Conservation (phyloP, 2,888 invertebrate genomes). For the Orthosia cruda region DNA sequence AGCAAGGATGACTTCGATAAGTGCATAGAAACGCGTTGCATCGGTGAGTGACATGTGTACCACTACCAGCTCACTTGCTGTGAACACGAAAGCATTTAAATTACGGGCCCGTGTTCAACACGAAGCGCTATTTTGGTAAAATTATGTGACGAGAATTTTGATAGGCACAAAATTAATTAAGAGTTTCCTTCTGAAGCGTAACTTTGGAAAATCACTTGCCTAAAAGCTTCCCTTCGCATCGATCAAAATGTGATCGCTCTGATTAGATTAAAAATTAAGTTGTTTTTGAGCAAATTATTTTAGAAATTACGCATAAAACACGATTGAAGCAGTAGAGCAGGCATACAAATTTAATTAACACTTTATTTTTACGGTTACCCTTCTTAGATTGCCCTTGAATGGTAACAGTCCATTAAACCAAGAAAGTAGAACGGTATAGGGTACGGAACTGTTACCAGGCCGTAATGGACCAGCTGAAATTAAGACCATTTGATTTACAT, state of each 20-base stretch:
- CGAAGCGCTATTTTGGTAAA: slow-evolving; percentile 29
- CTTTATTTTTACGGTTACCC: slow-evolving; percentile 18
- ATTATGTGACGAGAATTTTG: slow-evolving; percentile 30
- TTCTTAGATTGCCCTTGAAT: slow-evolving; percentile 10
- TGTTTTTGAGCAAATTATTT: background rate
- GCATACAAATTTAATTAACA: slow-evolving; percentile 8
- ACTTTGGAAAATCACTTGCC: slow-evolving; percentile 42
- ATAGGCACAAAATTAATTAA: slow-evolving; percentile 45
- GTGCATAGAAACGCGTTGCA: slow-evolving; percentile 70
- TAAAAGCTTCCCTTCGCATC: slow-evolving; percentile 15
- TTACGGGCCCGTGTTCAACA: slow-evolving; percentile 32
- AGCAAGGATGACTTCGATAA: slow-evolving; percentile 54
- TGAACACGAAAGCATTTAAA: slow-evolving; percentile 58
- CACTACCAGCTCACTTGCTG: slow-evolving; percentile 57
- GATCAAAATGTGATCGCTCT: slow-evolving; percentile 24
- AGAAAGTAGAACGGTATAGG: slow-evolving; percentile 39
- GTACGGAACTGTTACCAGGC: slow-evolving; percentile 2
- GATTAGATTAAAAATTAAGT: slow-evolving; percentile 11
- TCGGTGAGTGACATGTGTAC: slow-evolving; percentile 76
- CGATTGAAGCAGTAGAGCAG: background rate
- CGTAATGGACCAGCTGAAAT: slow-evolving; percentile 40
- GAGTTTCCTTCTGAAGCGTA: slow-evolving; percentile 29
- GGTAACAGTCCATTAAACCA: slow-evolving; percentile 38
- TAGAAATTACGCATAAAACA: background rate
- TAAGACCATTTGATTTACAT: slow-evolving; percentile 47